Evolutionary conservation across 1,140 invertebrate genomes (phyloP), one percentile per base, ranked within the genome.

Genomic region (Solenopsis fugax): DNA sequence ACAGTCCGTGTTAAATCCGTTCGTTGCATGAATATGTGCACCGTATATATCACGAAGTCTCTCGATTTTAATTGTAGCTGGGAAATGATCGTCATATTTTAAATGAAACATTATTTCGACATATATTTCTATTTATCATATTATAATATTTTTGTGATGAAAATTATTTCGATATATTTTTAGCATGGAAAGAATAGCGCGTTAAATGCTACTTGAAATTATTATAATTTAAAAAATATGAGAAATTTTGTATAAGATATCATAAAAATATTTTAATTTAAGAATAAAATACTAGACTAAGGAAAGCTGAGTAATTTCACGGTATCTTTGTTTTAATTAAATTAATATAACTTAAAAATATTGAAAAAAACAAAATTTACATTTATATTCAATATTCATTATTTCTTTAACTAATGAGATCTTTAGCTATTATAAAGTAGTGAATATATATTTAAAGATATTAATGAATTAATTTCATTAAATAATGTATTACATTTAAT

Each of bases 51-150:
- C 18, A 18, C 4, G 0, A n/a, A 48, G 4, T 37, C 37, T 21
- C 21, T 58, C 9, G 1, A 84, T 60, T 75, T 84, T 87, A 87
- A 50, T 37, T 24, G 4, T 34, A 21, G 5, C n/a, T n/a, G 34
- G 6, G 37, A 37, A 85, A 24, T 13, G 1, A 50, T 50, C 7
- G 4, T 58, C 13, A 3, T 34, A n/a, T 24, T 1, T 24, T 10
- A 7, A 81, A 24, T 4, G 4, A 34, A 7, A 45, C 71, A 71
- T 80, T 71, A 52, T 71, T 56, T 34, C 21, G 7, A n/a, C 2
- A 0, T 9, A 13, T 24, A 21, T 67, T 67, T 64, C 24, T 56
- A 18, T 37, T 0, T 41, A 41, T 7, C 7, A 5, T 41, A 41
- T 1, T 16, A 58, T 52, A 29, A 29, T 64, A 34, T 13, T 76